Evolutionary conservation across 2,888 invertebrate genomes (phyloP).

Genomic region (Dermolepida albohirtum): DNA sequence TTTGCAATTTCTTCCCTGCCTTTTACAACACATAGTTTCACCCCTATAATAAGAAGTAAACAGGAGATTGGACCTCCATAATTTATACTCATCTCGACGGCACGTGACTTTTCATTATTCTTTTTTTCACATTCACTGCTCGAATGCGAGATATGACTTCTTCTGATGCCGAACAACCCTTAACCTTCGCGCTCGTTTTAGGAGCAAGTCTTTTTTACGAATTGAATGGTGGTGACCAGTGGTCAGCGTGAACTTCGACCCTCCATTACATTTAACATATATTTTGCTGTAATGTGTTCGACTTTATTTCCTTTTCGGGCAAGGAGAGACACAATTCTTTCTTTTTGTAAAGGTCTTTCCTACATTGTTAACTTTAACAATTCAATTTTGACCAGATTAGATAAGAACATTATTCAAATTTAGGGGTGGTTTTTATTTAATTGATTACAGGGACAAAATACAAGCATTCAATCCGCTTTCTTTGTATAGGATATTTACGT

Average conservation of each 20-base stretch:
- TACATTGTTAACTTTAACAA: no score
- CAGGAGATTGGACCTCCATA: neutral
- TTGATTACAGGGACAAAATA: no score
- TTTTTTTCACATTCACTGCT: slow-evolving; percentile 1
- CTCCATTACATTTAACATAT: slow-evolving; percentile 27
- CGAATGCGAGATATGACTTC: slow-evolving; percentile 18
- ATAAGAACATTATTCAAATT: no score
- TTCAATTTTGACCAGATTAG: no score
- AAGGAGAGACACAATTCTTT: no score
- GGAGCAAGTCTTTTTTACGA: slow-evolving; percentile 21
- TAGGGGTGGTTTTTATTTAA: no score
- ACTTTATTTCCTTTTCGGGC: neutral
- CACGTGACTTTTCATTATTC: slow-evolving; percentile 13
- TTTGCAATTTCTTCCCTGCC: no score
- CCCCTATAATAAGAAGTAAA: no score
- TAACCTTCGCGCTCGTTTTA: slow-evolving; percentile 19
- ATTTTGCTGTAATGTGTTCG: neutral
- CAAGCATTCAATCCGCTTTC: no score
- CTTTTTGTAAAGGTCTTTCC: no score
- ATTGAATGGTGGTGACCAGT: slow-evolving; percentile 27
- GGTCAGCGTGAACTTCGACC: slow-evolving; percentile 27
- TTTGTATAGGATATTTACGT: no score
- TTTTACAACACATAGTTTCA: no score
- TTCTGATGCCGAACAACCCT: slow-evolving; percentile 25
- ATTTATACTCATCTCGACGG: slow-evolving; percentile 5